Evolutionary conservation across 2,888 invertebrate genomes (phyloP), one percentile per base, ranked within the genome.

Genomic region (Netelia inedita): DNA sequence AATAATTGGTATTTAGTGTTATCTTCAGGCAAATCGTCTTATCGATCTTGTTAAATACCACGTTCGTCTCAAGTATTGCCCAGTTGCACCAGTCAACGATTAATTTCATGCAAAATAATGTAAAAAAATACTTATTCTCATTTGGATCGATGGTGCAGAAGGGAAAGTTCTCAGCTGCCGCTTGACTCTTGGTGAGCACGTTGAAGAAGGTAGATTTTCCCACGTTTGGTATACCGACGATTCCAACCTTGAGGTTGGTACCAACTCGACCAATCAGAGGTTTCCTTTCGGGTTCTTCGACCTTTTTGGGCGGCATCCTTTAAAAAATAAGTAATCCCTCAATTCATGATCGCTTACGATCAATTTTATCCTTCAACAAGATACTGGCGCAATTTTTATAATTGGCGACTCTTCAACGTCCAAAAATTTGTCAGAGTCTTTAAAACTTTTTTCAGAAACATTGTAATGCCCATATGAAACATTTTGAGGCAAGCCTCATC

Each of bases 71-170:
- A 43, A 23, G 11, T n/a, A 21, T 46, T 11, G 11, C 46, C 10
- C 1, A 69, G 14, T 5, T 41, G 14, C 53, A 43, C 21, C 53
- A 43, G 19, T 9, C n/a, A 43, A 19, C 1, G 14, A 53, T 35
- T 3, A 53, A 57, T n/a, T 53, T 2, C n/a, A 23, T 41, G 16
- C 28, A 14, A 79, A 28, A 63, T 63, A 21, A 61, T 8, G 35
- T 10, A 14, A 57, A 69, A 85, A 80, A 87, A 96, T 97, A 98
- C 98, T 98, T 98, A 98, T 98, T 99, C 96, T 99, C 99, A 98
- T 99, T 99, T 68, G 99, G 99, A 95, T 99, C 99, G 94, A 99
- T 99, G 94, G 99, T 99, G 95, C 99, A 99, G 95, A 99, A 99
- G 0, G 99, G 99, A 93, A 99, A 99, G 94, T 99, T 99, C 94